Percentiles rank a stretch among this genome's conserved stretches.
phyloP scores from a whole-genome alignment of 2,888 invertebrate genomes.

The Tineola bisselliella region DNA sequence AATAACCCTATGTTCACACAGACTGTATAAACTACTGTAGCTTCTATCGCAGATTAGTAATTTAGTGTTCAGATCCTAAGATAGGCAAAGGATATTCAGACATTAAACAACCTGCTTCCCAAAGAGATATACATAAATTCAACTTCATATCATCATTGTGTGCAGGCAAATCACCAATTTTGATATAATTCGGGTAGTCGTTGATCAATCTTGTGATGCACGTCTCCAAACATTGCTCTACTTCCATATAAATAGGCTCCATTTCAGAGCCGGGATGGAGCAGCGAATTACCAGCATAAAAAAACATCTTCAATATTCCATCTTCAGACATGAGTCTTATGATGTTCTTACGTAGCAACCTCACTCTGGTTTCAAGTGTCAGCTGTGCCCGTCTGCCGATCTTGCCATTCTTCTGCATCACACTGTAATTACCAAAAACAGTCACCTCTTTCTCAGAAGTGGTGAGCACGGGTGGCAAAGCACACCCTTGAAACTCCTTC shows the following conservation, averaged over 20 bases:
- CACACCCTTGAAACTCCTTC: constrained; percentile 84
- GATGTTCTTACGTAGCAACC: constrained; percentile 67
- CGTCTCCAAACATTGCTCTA: constrained; percentile 73
- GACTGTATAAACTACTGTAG: too few relatives aligned
- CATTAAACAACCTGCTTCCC: constrained; percentile 85
- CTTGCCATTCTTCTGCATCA: constrained; percentile 70
- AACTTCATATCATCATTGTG: constrained; percentile 73
- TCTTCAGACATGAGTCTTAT: constrained; percentile 73
- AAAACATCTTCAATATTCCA: constrained; percentile 72
- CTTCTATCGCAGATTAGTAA: too few relatives aligned
- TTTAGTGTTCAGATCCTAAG: too few relatives aligned
- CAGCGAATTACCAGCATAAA: constrained; percentile 84
- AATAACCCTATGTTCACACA: too few relatives aligned
- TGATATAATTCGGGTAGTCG: constrained; percentile 80
- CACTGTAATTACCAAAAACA: constrained; percentile 77
- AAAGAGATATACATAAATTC: constrained; percentile 73
- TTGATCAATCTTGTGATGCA: constrained; percentile 77
- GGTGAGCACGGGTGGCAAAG: constrained; percentile 83
- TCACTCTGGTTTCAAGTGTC: constrained; percentile 70
- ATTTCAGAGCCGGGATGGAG: constrained; percentile 86
- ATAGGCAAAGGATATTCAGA: constrained; percentile 70
- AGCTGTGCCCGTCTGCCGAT: constrained; percentile 74
- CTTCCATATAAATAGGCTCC: constrained; percentile 74
- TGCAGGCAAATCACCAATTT: constrained; percentile 77
- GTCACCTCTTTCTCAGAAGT: constrained; percentile 74